Base-by-base conservation (phyloP, 2,113 vertebrate genomes). In the Triplophysa dalaica region DNA sequence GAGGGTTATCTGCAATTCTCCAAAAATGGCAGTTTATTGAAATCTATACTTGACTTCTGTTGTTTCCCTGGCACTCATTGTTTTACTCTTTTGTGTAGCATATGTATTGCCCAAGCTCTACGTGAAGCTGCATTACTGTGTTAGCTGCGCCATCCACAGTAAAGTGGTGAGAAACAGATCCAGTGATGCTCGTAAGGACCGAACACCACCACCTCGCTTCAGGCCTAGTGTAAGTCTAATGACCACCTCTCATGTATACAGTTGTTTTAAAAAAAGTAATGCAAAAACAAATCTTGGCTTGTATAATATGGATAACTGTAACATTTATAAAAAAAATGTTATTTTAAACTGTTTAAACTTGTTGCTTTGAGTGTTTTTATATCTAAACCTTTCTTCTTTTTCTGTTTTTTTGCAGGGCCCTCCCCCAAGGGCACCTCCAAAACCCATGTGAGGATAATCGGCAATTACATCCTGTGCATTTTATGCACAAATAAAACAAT, bases 81-180 rank as follows among this genome's bases (percentile, higher is more conserved):
- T 21, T 21, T 9, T 58, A 2, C 14, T 48, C 41, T 26, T 26
- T 13, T 72, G 7, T 13, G 0, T 61, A 98, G 96, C 96, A 0
- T 98, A 98, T 0, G 94, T 94, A 48, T 90, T 98, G 81, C 96
- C 96, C 84, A 98, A 98, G 87, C 94, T 98, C 45, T 98, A 98
- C 1, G 96, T 97, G 89, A 98, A 98, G 88, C 93, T 98, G 12
- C 96, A 97, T 86, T 98, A 98, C 88, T 98, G 96, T 66, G 96
- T 98, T 75, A 98, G 96, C 91, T 98, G 96, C 74, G 96, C 96
- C 83, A 98, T 98, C 90, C 96, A 98, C 91, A 98, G 96, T 85
- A 98, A 98, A 24, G 96, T 98, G 75, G 96, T 98, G 86, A 94
- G 96, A 85, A 98, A 98, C 86, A 94, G 96, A 68, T 98, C 96